phyloP scores from a whole-genome alignment of 2,888 invertebrate genomes.

The Thelaira solivaga region DNA sequence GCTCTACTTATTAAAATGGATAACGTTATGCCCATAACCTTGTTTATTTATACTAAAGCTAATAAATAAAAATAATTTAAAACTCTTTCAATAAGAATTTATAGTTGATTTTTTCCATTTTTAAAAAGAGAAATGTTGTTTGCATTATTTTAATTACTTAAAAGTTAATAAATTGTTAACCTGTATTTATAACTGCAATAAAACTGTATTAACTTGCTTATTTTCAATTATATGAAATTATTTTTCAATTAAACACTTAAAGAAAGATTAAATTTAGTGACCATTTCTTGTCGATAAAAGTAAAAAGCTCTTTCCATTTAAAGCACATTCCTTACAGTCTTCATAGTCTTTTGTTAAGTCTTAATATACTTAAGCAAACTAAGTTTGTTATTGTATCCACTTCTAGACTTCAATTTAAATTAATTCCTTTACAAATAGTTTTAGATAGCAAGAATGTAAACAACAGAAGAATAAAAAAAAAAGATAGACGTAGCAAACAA shows the following conservation, averaged over 20 bases:
- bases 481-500: too few relatives aligned
- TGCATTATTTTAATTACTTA: not conserved
- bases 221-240: slow-evolving; percentile 42
- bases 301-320: not conserved
- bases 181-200: not conserved
- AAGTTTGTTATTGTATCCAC: slow-evolving; percentile 9
- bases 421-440: slow-evolving; percentile 62
- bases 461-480: not conserved
- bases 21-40: too few relatives aligned
- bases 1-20: too few relatives aligned
- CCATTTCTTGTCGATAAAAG: slow-evolving; percentile 1
- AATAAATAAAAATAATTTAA: too few relatives aligned
- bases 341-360: slow-evolving; percentile 1
- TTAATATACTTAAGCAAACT: not conserved
- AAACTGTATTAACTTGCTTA: slow-evolving; percentile 3
- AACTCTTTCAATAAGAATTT: too few relatives aligned
- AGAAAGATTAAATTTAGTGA: slow-evolving; percentile 38
- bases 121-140: too few relatives aligned
- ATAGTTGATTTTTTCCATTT: too few relatives aligned
- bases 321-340: too few relatives aligned
- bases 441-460: slow-evolving; percentile 16
- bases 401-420: slow-evolving; percentile 59
- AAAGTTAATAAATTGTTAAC: not conserved
- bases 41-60: too few relatives aligned
- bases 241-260: slow-evolving; percentile 37